Base-by-base conservation (phyloP, 2,797 vertebrate genomes). In the Lagorchestes hirsutus region DNA sequence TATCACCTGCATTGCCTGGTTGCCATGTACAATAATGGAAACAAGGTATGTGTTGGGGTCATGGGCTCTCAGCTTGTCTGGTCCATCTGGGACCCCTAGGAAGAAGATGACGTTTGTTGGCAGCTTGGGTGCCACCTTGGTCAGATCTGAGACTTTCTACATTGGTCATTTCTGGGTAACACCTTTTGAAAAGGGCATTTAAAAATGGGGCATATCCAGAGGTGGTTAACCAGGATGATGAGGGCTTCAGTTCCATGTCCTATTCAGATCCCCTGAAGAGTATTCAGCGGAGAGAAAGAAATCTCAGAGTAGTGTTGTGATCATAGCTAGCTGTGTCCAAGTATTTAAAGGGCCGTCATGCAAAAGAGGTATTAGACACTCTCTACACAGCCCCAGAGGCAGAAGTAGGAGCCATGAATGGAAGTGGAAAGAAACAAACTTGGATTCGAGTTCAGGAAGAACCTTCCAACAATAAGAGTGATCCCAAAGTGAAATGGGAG, bases 21-120 rank as follows among this genome's bases (percentile, higher is more conserved):
- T n/a, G 99, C 99, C 95, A 99, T 99, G 99, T 99, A 99, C 98
- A 99, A 99, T 97, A 99, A 99, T 0, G 99, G 99, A 96, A 99
- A 99, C 99, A 99, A 99, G 99, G 99, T 99, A 82, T 13, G 74
- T 46, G n/a, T 46, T 1, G 97, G 95, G 97, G 90, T 57, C 4
- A 0, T 13, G 16, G 31, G 4, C 54, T 11, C 31, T 87, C 4
- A 4, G 29, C 22, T 3, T 24, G 5, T 18, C 91, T 91, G 54
- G 55, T 34, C 6, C 0, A 0, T 0, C 0, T 1, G 13, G 55
- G 56, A 1, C 0, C 24, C 0, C 5, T 90, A 0, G 28, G n/a
- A 0, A 24, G 4, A 1, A 29, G 91, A 28, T 8, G 0, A 0
- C 3, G 22, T 40, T 54, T 52, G 28, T 5, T 93, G 58, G 58